Evolutionary conservation across 2,888 invertebrate species (phyloP).

Genomic region (Calephelis perditalis): DNA sequence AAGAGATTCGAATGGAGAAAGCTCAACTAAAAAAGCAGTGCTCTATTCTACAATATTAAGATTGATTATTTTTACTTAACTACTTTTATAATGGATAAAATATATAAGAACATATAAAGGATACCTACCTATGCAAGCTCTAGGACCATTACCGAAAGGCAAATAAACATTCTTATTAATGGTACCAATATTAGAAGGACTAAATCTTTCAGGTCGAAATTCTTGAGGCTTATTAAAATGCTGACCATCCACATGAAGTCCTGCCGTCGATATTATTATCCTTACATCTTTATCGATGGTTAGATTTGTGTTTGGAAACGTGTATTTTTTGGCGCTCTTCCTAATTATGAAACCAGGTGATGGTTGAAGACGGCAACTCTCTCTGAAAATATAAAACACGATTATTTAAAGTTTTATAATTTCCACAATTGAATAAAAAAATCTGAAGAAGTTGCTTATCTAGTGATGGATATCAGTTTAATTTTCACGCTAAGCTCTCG

Average conservation of each 20-base stretch:
- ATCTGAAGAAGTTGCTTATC: fast-evolving
- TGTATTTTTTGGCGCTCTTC: constrained; percentile 27
- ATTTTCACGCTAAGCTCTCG: too few species aligned
- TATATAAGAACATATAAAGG: not conserved
- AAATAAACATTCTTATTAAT: constrained; percentile 28
- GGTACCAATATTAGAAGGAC: constrained; percentile 26
- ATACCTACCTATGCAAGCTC: constrained; percentile 30
- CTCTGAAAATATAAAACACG: constrained; percentile 28
- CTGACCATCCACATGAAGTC: constrained; percentile 27
- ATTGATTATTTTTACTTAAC: too few species aligned
- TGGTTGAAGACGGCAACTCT: constrained; percentile 38
- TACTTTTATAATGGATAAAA: too few species aligned
- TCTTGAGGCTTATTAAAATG: constrained; percentile 33
- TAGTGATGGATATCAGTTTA: too few species aligned
- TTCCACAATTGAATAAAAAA: too few species aligned
- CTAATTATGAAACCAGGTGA: constrained; percentile 30
- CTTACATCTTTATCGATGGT: constrained; percentile 29
- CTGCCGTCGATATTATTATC: constrained; percentile 28
- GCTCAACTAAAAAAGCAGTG: too few species aligned
- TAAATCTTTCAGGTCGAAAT: constrained; percentile 36
- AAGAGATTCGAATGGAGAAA: too few species aligned
- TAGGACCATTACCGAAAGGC: constrained; percentile 33
- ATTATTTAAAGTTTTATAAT: not conserved
- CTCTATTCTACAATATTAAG: too few species aligned
- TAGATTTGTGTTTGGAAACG: constrained; percentile 30